phyloP scores from a whole-genome alignment of 2,113 vertebrate species.

The Globicephala melas region DNA sequence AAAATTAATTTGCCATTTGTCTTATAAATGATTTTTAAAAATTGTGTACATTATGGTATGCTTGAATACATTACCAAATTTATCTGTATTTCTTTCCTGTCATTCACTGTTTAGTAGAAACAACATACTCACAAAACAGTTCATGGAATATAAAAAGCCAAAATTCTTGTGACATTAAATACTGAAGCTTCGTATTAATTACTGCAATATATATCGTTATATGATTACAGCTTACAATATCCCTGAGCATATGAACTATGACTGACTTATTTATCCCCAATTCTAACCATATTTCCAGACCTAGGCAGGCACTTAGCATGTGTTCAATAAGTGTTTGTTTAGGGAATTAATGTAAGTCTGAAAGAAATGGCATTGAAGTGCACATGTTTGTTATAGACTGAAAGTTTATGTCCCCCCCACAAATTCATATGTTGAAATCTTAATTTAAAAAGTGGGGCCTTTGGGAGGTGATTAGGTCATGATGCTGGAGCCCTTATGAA shows the following conservation, averaged over 20 bases:
- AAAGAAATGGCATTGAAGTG: background rate
- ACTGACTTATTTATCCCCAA: background rate
- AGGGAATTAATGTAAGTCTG: background rate
- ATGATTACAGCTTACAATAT: background rate
- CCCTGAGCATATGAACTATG: background rate
- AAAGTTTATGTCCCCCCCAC: background rate
- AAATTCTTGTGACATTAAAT: background rate
- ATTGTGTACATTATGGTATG: background rate
- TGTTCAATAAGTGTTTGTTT: background rate
- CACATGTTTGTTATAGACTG: background rate
- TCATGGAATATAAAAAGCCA: background rate
- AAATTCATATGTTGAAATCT: background rate
- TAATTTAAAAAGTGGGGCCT: background rate
- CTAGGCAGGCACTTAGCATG: background rate
- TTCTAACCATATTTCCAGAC: constrained; percentile 1
- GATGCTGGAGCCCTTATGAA: background rate
- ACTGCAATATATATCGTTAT: background rate
- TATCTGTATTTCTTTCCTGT: background rate
- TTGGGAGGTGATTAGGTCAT: background rate
- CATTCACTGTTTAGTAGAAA: constrained; percentile 27
- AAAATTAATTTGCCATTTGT: background rate
- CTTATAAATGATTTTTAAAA: background rate
- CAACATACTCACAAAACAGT: background rate
- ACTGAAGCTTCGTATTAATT: background rate
- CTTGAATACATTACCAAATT: background rate